Conservation (phyloP, 2,113 vertebrate genomes). For the Labrus mixtus region DNA sequence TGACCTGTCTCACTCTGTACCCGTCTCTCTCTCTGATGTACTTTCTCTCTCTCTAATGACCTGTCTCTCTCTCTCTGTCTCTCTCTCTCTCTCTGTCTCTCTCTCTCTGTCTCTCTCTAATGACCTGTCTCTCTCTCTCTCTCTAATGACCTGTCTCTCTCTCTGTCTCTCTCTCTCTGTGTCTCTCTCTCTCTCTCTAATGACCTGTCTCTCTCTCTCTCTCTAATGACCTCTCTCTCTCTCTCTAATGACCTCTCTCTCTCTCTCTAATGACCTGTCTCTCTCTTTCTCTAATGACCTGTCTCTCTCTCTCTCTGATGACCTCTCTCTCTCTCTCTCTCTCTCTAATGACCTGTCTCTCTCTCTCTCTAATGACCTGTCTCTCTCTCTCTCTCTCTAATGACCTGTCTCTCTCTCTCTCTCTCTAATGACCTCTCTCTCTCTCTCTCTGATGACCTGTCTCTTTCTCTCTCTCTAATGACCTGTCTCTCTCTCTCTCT, state of each 20-base stretch:
- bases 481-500: neutral
- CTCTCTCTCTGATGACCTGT: constrained; percentile 2
- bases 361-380: no score
- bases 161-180: neutral
- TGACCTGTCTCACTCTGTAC: neutral
- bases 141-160: no score
- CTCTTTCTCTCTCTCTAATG: no score
- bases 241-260: no score
- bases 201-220: constrained; percentile 3
- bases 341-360: neutral
- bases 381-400: neutral
- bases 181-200: no score
- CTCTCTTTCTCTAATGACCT: no score
- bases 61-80: neutral
- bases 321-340: constrained; percentile 3
- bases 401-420: neutral
- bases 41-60: no score
- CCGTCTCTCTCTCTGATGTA: neutral
- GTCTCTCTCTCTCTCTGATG: neutral
- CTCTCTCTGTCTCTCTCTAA: constrained; percentile 1
- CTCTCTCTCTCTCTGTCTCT: neutral
- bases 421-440: neutral
- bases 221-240: neutral
- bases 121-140: neutral
- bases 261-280: no score